Percentiles rank a stretch among this genome's conserved stretches.
These are phyloP conservation scores for Octopus sinensis DNA, from an alignment of 1,140 invertebrate genomes.

Conservation along the genomic window DNA sequence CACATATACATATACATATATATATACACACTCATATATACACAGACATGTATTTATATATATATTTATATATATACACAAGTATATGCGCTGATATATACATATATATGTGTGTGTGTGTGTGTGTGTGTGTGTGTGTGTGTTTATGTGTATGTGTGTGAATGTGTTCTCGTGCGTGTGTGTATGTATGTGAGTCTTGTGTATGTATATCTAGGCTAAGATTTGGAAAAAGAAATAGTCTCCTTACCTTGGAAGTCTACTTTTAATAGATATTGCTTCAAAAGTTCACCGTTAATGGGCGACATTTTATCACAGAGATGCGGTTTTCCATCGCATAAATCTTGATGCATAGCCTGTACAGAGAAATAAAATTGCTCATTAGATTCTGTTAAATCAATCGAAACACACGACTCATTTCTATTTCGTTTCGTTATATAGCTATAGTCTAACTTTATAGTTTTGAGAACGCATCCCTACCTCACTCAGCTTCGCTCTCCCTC, in stretches of 20 bases:
- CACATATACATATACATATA: background rate
- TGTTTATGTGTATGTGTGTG: conserved; percentile 23
- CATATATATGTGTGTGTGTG: conserved; percentile 14
- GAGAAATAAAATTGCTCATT: background rate
- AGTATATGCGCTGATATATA: conserved; percentile 15
- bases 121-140: conserved; percentile 20
- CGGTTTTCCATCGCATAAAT: conserved; percentile 68
- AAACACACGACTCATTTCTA: too few relatives aligned
- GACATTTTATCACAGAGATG: conserved; percentile 85
- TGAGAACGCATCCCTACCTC: too few relatives aligned
- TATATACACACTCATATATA: background rate
- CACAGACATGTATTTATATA: conserved; percentile 8
- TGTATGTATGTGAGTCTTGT: conserved; percentile 5
- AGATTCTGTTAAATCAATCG: too few relatives aligned
- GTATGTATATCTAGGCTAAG: background rate
- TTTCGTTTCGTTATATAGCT: too few relatives aligned
- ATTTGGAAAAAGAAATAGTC: conserved; percentile 20
- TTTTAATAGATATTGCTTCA: conserved; percentile 78
- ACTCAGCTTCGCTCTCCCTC: too few relatives aligned
- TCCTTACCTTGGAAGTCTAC: conserved; percentile 77
- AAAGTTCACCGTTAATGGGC: conserved; percentile 78
- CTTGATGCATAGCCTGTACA: conserved; percentile 69
- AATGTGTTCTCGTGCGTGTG: conserved; percentile 16
- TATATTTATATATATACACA: conserved; percentile 8
- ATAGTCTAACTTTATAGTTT: too few relatives aligned